These are phyloP conservation scores for Polydesmus complanatus DNA, from an alignment of 2,888 invertebrate genomes.

Conservation along the genomic window DNA sequence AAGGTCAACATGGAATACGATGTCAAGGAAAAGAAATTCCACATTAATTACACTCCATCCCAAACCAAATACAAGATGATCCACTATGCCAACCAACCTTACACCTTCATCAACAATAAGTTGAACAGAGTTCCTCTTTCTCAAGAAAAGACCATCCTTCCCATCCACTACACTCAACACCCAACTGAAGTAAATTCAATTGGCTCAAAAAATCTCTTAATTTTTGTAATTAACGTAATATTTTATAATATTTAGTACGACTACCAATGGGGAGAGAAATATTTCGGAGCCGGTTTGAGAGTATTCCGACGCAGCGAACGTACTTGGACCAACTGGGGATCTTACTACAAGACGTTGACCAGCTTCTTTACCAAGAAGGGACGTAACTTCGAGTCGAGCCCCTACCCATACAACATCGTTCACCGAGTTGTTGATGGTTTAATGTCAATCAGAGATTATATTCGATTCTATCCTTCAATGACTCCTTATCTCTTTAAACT, in stretches of 20 bases:
- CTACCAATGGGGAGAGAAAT: conserved; percentile 10
- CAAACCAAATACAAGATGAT: conserved; percentile 14
- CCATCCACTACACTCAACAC: conserved; percentile 3
- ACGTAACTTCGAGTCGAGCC: conserved; percentile 4
- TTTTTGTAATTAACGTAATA: not conserved
- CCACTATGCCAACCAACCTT: conserved; percentile 4
- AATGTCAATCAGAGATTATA: conserved; percentile 11
- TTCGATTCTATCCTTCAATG: conserved; percentile 11
- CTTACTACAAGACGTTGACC: conserved; percentile 15
- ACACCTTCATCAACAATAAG: conserved; percentile 7
- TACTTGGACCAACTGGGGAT: conserved; percentile 13
- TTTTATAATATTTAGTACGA: conserved; percentile 9
- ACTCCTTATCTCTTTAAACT: conserved; percentile 11
- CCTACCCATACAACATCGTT: conserved; percentile 4
- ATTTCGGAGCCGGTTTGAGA: conserved; percentile 15
- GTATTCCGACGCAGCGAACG: conserved; percentile 1
- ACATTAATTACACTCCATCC: conserved; percentile 12
- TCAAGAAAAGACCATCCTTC: not conserved
- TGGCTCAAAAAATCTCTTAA: not conserved
- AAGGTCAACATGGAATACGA: conserved; percentile 7
- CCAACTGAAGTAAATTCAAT: conserved; percentile 11
- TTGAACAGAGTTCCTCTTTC: not conserved
- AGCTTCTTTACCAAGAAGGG: conserved; percentile 11
- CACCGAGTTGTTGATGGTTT: conserved; percentile 8
- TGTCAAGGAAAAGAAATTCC: conserved; percentile 4